Base-by-base conservation (phyloP, 1,140 invertebrate species). In the Dendroctonus valens region DNA sequence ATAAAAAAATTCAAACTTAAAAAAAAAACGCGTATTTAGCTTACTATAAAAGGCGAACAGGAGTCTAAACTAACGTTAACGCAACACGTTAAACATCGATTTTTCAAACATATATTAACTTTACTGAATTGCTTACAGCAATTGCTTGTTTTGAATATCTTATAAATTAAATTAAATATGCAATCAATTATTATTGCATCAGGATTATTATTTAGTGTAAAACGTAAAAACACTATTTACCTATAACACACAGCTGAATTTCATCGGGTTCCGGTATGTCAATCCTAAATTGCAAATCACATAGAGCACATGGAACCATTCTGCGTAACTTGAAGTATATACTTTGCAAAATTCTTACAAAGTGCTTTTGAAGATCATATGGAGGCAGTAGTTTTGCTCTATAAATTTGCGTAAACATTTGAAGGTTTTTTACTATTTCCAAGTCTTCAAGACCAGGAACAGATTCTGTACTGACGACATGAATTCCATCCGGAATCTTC, bases 341-440 rank as follows among this genome's bases (percentile, higher is more conserved):
- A 59, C 87, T 89, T 84, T 93, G 81, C 54, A 86, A 79, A 41
- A 83, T 74, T 53, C 79, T 75, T 65, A 79, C 78, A 69, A 83
- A 82, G 65, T 83, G 79, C 63, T 80, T 79, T 8, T 80, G 86
- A 72, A 93, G 90, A 72, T 89, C 85, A 72, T 85, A 83, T 0
- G 85, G 80, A 9, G 81, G 81, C 66, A 84, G 82, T 11, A 92
- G 83, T 73, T 90, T 89, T 0, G 86, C 85, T 48, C 91, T 82
- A 79, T 88, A 93, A 14, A 94, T 87, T 80, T 93, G 90, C 0
- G 89, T 91, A 75, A 95, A 94, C 90, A 94, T 93, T 81, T 95
- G 90, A 44, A 93, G 77, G 79, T 92, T 92, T 70, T 85, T 85
- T 0, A 89, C 85, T 41, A 87, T 83, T 69, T 88, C 87, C 44